Percentiles rank a stretch among this genome's conserved stretches.
Conservation (phyloP, 2,888 invertebrate genomes). For the Ceriagrion tenellum region DNA sequence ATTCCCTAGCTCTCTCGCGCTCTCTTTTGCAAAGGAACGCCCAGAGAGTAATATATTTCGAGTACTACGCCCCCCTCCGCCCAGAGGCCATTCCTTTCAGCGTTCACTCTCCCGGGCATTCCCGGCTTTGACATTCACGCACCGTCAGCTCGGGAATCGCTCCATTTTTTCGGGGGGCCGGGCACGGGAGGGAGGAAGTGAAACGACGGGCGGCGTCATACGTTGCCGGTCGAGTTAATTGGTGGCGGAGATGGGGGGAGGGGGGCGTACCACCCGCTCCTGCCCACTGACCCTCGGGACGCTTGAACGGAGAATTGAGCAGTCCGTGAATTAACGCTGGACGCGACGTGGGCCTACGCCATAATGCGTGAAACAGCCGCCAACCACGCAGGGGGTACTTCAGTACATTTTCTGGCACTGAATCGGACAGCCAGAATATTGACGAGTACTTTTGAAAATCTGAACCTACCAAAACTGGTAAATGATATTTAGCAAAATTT, state of each 20-base stretch:
- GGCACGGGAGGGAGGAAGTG: not conserved
- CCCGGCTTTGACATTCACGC: constrained; percentile 1
- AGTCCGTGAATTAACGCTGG: not conserved
- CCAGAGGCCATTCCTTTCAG: not conserved
- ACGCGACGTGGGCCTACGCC: not conserved
- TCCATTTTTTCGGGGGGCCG: not conserved
- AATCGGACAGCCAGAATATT: too few species aligned
- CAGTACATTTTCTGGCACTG: too few species aligned
- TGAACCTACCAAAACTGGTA: too few species aligned
- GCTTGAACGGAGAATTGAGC: not conserved
- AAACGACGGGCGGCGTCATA: not conserved
- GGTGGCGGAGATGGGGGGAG: not conserved
- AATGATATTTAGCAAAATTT: too few species aligned
- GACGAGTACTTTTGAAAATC: too few species aligned
- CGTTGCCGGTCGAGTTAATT: not conserved
- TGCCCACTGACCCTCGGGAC: not conserved
- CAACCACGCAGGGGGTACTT: not conserved
- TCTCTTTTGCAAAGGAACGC: not conserved
- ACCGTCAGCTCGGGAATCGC: not conserved
- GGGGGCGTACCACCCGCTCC: not conserved
- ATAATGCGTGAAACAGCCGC: not conserved
- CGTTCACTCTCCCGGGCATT: not conserved
- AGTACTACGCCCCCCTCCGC: not conserved
- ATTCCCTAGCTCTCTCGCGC: not conserved
- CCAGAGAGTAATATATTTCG: not conserved